Percentiles rank a stretch among this genome's conserved stretches.
phyloP scores from a whole-genome alignment of 2,888 invertebrate species.

The Polydrusus pterygomalis region DNA sequence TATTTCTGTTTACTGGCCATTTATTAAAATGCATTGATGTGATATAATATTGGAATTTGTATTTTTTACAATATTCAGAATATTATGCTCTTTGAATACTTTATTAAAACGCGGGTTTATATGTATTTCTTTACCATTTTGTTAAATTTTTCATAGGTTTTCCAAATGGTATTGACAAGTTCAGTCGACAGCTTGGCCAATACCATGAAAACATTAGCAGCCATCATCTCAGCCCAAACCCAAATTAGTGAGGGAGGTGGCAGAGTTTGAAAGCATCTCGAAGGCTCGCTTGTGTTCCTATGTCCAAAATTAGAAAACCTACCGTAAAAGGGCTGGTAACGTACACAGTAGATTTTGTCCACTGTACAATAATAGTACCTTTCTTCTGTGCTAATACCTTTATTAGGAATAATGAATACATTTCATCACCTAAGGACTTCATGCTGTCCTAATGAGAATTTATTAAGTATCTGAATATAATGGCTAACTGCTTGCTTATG shows the following conservation, averaged over 20 bases:
- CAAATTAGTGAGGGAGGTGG: slow-evolving; percentile 17
- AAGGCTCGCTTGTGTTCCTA: slow-evolving; percentile 3
- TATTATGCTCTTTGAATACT: neutral
- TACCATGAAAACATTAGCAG: slow-evolving; percentile 45
- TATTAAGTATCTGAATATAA: neutral
- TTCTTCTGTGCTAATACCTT: neutral
- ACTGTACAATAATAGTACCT: neutral
- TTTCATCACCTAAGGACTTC: neutral
- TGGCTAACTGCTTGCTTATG: slow-evolving; percentile 34
- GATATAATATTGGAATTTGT: neutral
- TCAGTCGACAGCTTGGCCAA: slow-evolving; percentile 56
- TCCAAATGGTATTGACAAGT: slow-evolving; percentile 55
- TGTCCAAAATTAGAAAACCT: slow-evolving; percentile 5
- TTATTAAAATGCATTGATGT: slow-evolving; percentile 13
- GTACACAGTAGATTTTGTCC: slow-evolving; percentile 19
- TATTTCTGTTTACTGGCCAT: slow-evolving; percentile 30
- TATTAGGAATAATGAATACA: slow-evolving; percentile 1
- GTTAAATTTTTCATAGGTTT: slow-evolving; percentile 52
- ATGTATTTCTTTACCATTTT: slow-evolving; percentile 23
- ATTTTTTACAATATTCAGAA: neutral
- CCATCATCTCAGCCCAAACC: slow-evolving; percentile 12
- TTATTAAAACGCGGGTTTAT: neutral
- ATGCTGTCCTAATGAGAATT: slow-evolving; percentile 2
- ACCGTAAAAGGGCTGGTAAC: slow-evolving; percentile 19
- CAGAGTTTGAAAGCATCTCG: slow-evolving; percentile 22